A percentile compares a stretch with the other conserved stretches of the same genome.
These are phyloP conservation scores for Zingel zingel DNA, from an alignment of 2,113 vertebrate species.

Conservation along the genomic window DNA sequence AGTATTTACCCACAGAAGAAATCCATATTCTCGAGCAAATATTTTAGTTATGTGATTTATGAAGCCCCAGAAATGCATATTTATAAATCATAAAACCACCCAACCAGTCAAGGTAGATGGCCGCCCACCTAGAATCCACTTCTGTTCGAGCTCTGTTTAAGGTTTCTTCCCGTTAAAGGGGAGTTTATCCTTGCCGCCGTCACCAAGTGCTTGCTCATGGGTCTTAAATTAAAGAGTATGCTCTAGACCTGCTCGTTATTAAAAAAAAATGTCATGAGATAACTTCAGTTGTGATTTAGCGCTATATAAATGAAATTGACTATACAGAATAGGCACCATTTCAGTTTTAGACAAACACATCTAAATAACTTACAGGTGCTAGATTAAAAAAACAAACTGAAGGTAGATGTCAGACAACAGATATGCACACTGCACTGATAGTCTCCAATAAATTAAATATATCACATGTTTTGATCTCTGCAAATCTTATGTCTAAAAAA, in stretches of 20 bases:
- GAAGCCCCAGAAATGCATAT: background rate
- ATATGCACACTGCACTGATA: background rate
- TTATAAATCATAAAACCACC: background rate
- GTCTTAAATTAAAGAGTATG: no score
- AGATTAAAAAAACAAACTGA: background rate
- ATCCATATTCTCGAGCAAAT: background rate
- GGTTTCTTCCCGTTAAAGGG: no score
- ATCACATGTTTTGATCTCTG: background rate
- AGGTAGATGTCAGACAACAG: background rate
- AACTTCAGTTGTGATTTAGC: no score
- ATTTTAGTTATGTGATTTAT: background rate
- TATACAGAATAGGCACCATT: background rate
- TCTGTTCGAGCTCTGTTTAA: no score
- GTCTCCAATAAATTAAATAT: background rate
- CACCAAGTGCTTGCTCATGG: no score
- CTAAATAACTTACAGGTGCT: no score
- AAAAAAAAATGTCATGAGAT: no score
- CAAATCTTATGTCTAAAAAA: background rate
- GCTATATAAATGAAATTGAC: no score
- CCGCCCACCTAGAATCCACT: no score
- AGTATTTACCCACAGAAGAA: background rate
- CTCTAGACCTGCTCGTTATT: no score
- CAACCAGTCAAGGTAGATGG: no score
- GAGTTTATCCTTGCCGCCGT: no score
- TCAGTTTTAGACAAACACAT: background rate